phyloP scores from a whole-genome alignment of 2,113 vertebrate species.

The Atherinomorus stipes region DNA sequence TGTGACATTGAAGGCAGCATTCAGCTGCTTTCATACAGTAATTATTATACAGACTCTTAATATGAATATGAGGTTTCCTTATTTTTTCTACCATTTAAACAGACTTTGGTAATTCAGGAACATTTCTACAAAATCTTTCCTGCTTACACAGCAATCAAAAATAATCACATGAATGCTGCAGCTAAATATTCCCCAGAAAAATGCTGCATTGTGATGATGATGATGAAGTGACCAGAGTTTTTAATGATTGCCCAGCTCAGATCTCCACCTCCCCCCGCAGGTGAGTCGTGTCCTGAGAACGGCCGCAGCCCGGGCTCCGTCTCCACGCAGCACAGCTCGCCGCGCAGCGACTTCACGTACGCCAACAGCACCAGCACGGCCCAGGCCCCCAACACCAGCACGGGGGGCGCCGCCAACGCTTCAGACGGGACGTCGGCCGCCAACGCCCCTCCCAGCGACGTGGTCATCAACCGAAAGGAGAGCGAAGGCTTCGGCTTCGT shows the following conservation, averaged over 20 bases:
- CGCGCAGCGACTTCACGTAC: conserved; percentile 91
- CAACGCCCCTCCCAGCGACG: conserved; percentile 89
- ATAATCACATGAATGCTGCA: no score
- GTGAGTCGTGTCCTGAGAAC: conserved; percentile 93
- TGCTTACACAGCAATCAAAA: no score
- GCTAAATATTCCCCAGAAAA: no score
- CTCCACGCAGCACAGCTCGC: conserved; percentile 97
- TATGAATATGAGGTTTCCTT: no score
- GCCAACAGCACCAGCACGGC: conserved; percentile 85
- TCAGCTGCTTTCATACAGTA: no score
- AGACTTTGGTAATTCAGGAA: no score
- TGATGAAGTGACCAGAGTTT: no score
- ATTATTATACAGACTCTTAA: no score
- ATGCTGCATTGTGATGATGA: no score
- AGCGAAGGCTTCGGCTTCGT: conserved; percentile 98
- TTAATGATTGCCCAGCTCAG: background rate
- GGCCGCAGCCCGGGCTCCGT: conserved; percentile 94
- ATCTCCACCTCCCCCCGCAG: conserved; percentile 73
- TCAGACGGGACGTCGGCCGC: conserved; percentile 84
- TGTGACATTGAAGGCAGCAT: no score
- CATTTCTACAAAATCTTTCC: no score
- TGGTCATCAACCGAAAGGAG: conserved; percentile 95
- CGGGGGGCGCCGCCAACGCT: conserved; percentile 50
- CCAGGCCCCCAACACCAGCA: conserved; percentile 30
- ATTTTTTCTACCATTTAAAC: no score